Evolutionary conservation across 2,797 vertebrate genomes (phyloP).

Genomic region (Benthosema pterotum): DNA sequence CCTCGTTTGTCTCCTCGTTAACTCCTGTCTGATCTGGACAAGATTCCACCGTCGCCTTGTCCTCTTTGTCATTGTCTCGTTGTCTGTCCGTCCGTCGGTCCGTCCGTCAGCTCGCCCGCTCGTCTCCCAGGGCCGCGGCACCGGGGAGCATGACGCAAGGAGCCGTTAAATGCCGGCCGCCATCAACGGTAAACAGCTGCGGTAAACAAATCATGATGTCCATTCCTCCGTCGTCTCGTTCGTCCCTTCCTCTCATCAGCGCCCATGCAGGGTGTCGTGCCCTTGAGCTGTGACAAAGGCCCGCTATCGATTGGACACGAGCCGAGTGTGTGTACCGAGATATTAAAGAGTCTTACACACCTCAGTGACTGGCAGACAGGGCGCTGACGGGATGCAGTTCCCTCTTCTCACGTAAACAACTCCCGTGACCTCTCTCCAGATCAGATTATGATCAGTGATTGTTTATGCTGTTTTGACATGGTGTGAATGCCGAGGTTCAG

Average conservation of each 20-base stretch:
- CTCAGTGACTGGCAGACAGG: slow-evolving; percentile 34
- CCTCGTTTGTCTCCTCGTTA: slow-evolving; percentile 82
- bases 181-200: slow-evolving; percentile 76
- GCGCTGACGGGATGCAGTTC: slow-evolving; percentile 32
- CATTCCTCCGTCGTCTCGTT: slow-evolving; percentile 57
- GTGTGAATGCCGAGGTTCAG: slow-evolving; percentile 19
- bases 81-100: slow-evolving; percentile 68
- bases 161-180: slow-evolving; percentile 63
- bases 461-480: slow-evolving; percentile 32
- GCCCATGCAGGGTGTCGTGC: slow-evolving; percentile 61
- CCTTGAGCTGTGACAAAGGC: slow-evolving; percentile 81
- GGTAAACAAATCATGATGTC: slow-evolving; percentile 80
- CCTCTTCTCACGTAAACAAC: slow-evolving; percentile 9
- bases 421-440: slow-evolving; percentile 30
- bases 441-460: slow-evolving; percentile 30
- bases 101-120: slow-evolving; percentile 63
- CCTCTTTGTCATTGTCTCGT: slow-evolving; percentile 78
- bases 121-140: slow-evolving; percentile 64
- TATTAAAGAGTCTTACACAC: slow-evolving; percentile 64
- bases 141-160: slow-evolving; percentile 52
- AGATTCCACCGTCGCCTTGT: slow-evolving; percentile 69
- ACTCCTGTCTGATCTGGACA: slow-evolving; percentile 66
- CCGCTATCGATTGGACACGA: slow-evolving; percentile 75
- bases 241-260: slow-evolving; percentile 68
- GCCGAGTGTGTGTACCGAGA: slow-evolving; percentile 56